A percentile compares a stretch with the other conserved stretches of the same genome.
These are phyloP conservation scores for Anguilla anguilla DNA, from an alignment of 2,797 vertebrate genomes.

Conservation along the genomic window DNA sequence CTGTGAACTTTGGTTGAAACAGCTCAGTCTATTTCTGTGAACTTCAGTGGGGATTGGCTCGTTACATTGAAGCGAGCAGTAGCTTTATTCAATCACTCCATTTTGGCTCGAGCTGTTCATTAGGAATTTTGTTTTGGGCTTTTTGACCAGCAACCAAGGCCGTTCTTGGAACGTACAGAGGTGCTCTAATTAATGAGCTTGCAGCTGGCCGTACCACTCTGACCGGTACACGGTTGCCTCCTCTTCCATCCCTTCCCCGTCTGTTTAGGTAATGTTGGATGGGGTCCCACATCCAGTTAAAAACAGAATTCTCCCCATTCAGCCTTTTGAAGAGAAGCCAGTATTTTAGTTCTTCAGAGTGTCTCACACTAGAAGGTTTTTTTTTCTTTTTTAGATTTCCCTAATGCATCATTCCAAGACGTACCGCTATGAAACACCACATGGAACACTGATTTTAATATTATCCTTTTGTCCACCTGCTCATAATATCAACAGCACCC, in stretches of 20 bases:
- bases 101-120: not conserved
- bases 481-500: constrained; percentile 10
- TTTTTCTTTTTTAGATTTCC: constrained; percentile 27
- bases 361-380: constrained; percentile 45
- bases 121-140: constrained; percentile 49
- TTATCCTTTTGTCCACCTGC: constrained; percentile 12
- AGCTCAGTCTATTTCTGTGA: not conserved
- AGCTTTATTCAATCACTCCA: not conserved
- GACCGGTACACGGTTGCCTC: constrained; percentile 67
- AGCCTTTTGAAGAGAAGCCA: constrained; percentile 53
- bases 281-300: constrained; percentile 52
- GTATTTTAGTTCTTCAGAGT: constrained; percentile 53
- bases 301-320: constrained; percentile 47
- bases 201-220: constrained; percentile 87
- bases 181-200: constrained; percentile 78
- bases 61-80: not conserved
- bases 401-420: constrained; percentile 36
- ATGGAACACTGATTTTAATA: constrained; percentile 29
- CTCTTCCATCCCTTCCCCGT: constrained; percentile 72
- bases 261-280: constrained; percentile 66
- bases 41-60: not conserved
- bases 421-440: constrained; percentile 34
- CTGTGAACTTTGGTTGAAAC: not conserved
- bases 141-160: constrained; percentile 77
- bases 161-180: constrained; percentile 70